A percentile compares a stretch with the other conserved stretches of the same genome.
These are phyloP conservation scores for Dicranocentrus wangi DNA, from an alignment of 2,888 invertebrate genomes.

Conservation along the genomic window DNA sequence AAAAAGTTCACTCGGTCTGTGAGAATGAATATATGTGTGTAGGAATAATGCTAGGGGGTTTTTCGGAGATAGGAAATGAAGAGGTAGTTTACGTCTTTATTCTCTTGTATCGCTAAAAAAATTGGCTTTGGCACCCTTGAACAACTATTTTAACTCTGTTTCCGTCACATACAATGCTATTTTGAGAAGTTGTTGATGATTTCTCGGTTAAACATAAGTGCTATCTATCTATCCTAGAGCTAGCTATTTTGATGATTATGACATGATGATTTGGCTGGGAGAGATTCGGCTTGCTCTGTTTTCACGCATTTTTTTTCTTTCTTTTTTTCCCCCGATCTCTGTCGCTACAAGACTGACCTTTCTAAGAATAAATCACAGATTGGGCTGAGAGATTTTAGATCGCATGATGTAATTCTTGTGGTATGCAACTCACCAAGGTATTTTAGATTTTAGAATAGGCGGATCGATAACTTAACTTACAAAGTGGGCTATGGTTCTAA, in stretches of 20 bases:
- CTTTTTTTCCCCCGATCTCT: background rate
- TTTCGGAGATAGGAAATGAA: no score
- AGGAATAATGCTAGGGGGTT: no score
- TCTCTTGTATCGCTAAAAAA: no score
- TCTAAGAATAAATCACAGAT: slow-evolving; percentile 67
- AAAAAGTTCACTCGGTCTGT: no score
- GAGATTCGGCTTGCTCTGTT: slow-evolving; percentile 44
- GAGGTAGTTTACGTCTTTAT: no score
- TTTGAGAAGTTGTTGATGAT: slow-evolving; percentile 21
- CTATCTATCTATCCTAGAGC: background rate
- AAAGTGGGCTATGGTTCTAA: background rate
- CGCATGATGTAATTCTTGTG: slow-evolving; percentile 59
- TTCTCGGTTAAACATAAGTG: background rate
- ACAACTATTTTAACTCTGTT: background rate
- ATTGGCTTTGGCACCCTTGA: slow-evolving; percentile 43
- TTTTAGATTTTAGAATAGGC: background rate
- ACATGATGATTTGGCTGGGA: slow-evolving; percentile 63
- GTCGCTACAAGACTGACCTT: slow-evolving; percentile 55
- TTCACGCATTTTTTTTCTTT: slow-evolving; percentile 45
- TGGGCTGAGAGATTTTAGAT: slow-evolving; percentile 40
- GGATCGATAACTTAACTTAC: no score
- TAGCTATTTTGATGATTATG: slow-evolving; percentile 42
- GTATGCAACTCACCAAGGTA: slow-evolving; percentile 42
- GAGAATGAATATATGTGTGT: no score
- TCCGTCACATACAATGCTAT: slow-evolving; percentile 4